phyloP scores from a whole-genome alignment of 2,797 vertebrate species.

The Takifugu rubripes region DNA sequence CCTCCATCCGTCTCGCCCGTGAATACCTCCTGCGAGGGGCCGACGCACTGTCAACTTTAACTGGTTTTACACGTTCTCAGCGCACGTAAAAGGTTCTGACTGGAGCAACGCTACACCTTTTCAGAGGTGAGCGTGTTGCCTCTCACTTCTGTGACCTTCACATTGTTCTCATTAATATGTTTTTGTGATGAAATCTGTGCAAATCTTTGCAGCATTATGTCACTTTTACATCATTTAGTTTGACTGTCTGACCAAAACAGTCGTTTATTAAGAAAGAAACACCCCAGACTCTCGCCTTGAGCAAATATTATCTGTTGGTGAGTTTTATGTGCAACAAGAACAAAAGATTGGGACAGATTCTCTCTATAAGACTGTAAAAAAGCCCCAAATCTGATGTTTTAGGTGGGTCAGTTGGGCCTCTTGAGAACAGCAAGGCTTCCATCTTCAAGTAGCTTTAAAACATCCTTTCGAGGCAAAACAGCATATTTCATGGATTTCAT shows the following conservation, averaged over 20 bases:
- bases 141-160: no score
- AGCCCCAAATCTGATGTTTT: neutral
- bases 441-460: neutral
- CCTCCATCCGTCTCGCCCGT: conserved; percentile 72
- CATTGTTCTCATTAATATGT: no score
- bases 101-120: no score
- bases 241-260: neutral
- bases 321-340: neutral
- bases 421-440: neutral
- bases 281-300: no score
- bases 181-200: no score
- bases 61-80: neutral
- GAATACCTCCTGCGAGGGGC: conserved; percentile 58
- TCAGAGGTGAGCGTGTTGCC: no score
- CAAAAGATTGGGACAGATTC: neutral
- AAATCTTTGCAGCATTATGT: no score
- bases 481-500: neutral
- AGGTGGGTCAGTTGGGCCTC: neutral
- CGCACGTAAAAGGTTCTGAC: neutral
- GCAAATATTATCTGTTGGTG: neutral
- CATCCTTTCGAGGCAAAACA: neutral
- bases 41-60: conserved; percentile 12
- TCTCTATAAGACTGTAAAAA: neutral
- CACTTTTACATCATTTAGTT: no score
- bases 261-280: neutral